phyloP scores from a whole-genome alignment of 2,888 invertebrate species.

The Falcaria lacertinaria region DNA sequence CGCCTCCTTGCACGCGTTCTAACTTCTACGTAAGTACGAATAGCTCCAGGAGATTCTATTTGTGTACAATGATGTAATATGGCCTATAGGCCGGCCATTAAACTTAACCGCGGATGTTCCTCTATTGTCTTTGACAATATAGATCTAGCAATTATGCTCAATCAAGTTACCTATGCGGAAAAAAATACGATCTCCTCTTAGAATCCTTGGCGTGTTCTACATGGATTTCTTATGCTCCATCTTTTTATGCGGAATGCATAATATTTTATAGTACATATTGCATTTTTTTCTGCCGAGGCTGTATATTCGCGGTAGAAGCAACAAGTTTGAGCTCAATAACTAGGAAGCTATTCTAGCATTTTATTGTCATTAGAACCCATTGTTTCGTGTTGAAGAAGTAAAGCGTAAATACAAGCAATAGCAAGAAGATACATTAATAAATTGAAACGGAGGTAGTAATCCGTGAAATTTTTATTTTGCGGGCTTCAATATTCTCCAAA shows the following conservation, averaged over 20 bases:
- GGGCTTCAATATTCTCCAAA: conserved; percentile 19
- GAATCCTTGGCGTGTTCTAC: too few relatives aligned
- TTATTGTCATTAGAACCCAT: conserved; percentile 39
- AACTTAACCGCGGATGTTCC: conserved; percentile 37
- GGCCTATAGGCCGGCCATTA: conserved; percentile 48
- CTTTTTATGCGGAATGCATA: conserved; percentile 6
- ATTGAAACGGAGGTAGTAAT: conserved; percentile 40
- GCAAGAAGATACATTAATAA: conserved; percentile 46
- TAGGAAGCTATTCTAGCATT: conserved; percentile 48
- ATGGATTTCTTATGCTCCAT: too few relatives aligned
- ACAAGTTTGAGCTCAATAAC: conserved; percentile 44
- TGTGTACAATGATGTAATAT: conserved; percentile 69
- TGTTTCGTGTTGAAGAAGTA: conserved; percentile 39
- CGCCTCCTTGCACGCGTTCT: conserved; percentile 66
- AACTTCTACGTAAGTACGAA: conserved; percentile 52
- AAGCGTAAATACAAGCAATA: conserved; percentile 35
- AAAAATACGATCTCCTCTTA: too few relatives aligned
- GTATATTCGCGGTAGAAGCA: conserved; percentile 45
- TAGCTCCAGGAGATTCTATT: conserved; percentile 74
- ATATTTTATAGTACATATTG: conserved; percentile 32
- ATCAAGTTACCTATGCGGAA: conserved; percentile 12
- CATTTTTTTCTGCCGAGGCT: conserved; percentile 50
- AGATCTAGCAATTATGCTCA: conserved; percentile 27
- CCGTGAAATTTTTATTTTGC: conserved; percentile 40
- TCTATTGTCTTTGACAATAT: conserved; percentile 37